Conservation (phyloP, 2,113 vertebrate species). For the Lathamus discolor region DNA sequence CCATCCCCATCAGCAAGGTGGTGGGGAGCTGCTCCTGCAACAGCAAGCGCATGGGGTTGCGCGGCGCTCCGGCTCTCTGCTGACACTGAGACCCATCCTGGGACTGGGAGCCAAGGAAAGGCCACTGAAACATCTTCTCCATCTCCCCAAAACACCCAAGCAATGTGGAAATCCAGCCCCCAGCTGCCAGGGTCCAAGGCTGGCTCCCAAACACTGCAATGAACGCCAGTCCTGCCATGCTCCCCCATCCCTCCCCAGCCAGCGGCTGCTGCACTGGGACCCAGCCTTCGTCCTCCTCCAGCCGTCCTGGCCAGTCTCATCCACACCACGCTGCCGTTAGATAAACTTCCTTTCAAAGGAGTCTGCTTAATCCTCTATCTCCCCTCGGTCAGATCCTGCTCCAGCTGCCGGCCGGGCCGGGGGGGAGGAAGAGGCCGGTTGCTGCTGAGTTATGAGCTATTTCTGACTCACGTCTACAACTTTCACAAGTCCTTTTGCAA, state of each 20-base stretch:
- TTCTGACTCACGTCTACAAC: constrained; percentile 71
- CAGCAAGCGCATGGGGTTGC: accelerated
- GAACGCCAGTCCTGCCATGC: accelerated
- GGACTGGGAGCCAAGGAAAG: accelerated
- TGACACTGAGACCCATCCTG: neutral
- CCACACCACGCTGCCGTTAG: constrained; percentile 64
- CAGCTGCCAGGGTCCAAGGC: accelerated
- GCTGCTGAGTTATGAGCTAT: constrained; percentile 68
- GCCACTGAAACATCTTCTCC: neutral
- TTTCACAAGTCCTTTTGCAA: constrained; percentile 69
- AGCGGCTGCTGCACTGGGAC: neutral
- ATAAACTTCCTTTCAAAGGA: constrained; percentile 81
- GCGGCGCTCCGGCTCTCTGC: neutral
- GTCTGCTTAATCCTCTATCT: constrained; percentile 69
- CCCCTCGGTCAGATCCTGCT: constrained; percentile 54
- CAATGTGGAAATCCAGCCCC: neutral
- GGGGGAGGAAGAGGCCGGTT: neutral
- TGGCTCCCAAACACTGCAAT: neutral
- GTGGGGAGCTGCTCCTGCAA: neutral
- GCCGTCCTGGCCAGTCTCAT: constrained; percentile 55
- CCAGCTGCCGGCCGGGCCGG: neutral
- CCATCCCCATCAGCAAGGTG: neutral
- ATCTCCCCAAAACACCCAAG: neutral
- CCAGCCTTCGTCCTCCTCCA: neutral
- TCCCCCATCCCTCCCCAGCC: neutral